Base-by-base conservation (phyloP, 2,888 invertebrate genomes). In the Drosophila neonasuta region DNA sequence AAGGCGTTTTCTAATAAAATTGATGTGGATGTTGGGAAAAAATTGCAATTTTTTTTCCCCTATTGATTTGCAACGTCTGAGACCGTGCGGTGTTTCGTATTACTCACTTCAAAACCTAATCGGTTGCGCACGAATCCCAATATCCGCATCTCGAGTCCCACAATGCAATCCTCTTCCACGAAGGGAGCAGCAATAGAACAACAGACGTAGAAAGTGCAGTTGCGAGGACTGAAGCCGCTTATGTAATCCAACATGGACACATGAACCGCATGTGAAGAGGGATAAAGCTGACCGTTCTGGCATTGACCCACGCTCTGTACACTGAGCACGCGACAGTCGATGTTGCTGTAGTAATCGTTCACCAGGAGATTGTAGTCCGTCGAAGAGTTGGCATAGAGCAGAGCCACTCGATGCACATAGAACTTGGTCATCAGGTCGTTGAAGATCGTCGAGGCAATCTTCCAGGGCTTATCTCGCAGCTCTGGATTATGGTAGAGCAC, bases 151-250 rank as follows among this genome's bases (percentile, higher is more conserved):
- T 93, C 93, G 0, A 92, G 87, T 39, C 90, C 90, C 10, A 91
- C 82, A 1, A 77, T 50, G 46, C 89, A 88, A 55, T 91, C 79
- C 4, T 74, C 74, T 74, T 93, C 92, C 0, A 93, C 89, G 75
- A 92, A 93, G 0, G 93, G 93, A 10, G 92, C 91, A 52, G 91
- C 89, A 73, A 92, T 89, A 44, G 92, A 77, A 20, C 92, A 91
- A 46, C 93, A 90, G 59, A 93, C 89, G 36, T 90, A 88, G 48
- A 93, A 86, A 4, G 87, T 82, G 71, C 93, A 93, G 36, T 92
- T 92, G 6, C 83, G 78, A 82, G 93, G 91, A 62, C 91, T 86
- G 0, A 74, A 70, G 0, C 80, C 84, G 0, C 59, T 68, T 1
- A 87, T 55, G 30, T 87, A 83, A 8, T 68, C 71, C 8, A 48